These are phyloP conservation scores for Tribolium castaneum DNA, from an alignment of 1,140 invertebrate genomes.

Conservation along the genomic window DNA sequence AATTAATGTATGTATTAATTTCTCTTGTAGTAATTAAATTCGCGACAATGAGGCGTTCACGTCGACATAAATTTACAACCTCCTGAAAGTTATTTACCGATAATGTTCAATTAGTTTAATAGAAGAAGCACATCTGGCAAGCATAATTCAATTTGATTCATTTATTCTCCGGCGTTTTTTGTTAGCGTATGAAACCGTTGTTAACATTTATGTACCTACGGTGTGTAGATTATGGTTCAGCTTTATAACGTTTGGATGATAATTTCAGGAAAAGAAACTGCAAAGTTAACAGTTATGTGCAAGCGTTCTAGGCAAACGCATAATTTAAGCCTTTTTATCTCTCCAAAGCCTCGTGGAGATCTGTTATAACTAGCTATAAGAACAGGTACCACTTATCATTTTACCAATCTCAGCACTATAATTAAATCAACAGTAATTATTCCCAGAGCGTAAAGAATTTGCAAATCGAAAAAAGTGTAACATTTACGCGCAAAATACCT, in stretches of 20 bases:
- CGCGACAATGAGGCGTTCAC: no score
- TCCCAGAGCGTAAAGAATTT: neutral
- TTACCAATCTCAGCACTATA: conserved; percentile 10
- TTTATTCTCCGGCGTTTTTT: neutral
- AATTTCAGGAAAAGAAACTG: conserved; percentile 22
- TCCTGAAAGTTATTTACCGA: neutral
- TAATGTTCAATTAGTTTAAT: neutral
- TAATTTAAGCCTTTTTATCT: conserved; percentile 23
- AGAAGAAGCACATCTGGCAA: neutral
- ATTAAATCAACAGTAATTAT: conserved; percentile 1
- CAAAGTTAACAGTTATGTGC: conserved; percentile 27
- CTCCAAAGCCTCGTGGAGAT: neutral
- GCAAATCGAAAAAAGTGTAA: neutral
- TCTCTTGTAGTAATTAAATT: no score
- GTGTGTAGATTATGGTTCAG: neutral
- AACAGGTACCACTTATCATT: conserved; percentile 13
- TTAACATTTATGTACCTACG: neutral
- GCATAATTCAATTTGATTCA: neutral
- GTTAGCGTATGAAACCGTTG: neutral
- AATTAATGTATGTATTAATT: no score
- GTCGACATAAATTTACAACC: no score
- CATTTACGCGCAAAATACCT: neutral
- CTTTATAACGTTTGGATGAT: conserved; percentile 3
- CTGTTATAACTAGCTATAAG: neutral
- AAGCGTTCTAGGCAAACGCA: conserved; percentile 16